Conservation (phyloP, 2,888 invertebrate species). For the Cosmopolites sordidus region DNA sequence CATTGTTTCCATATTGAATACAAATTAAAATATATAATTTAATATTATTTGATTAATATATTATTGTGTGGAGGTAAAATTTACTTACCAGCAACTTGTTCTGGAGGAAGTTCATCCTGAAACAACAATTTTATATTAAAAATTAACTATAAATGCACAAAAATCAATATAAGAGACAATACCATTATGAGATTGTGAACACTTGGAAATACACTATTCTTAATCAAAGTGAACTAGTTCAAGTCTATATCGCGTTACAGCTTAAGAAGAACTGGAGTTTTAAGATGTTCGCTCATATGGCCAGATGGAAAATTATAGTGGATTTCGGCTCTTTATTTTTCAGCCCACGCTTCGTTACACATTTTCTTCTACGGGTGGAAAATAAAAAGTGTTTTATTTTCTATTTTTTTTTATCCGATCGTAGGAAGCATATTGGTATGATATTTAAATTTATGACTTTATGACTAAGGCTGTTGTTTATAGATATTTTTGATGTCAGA, state of each 20-base stretch:
- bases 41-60: no score
- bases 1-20: no score
- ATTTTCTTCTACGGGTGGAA: conserved; percentile 7
- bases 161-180: not conserved
- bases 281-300: conserved; percentile 5
- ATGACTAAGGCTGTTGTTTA: no score
- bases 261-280: conserved; percentile 9
- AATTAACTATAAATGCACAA: not conserved
- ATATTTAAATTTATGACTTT: no score
- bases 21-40: no score
- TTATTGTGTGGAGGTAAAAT: no score
- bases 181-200: not conserved
- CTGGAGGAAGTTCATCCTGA: conserved; percentile 86
- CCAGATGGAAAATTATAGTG: conserved; percentile 42
- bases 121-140: conserved; percentile 12
- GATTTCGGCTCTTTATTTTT: conserved; percentile 36
- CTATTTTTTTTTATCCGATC: not conserved
- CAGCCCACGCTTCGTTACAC: conserved; percentile 12
- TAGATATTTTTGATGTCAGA: no score
- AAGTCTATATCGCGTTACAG: not conserved
- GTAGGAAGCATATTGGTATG: no score
- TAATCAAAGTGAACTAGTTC: no score
- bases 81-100: conserved; percentile 87
- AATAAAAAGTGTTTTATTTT: not conserved
- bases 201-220: not conserved